phyloP scores from a whole-genome alignment of 1,140 invertebrate genomes.

The Neuroterus valhalla region DNA sequence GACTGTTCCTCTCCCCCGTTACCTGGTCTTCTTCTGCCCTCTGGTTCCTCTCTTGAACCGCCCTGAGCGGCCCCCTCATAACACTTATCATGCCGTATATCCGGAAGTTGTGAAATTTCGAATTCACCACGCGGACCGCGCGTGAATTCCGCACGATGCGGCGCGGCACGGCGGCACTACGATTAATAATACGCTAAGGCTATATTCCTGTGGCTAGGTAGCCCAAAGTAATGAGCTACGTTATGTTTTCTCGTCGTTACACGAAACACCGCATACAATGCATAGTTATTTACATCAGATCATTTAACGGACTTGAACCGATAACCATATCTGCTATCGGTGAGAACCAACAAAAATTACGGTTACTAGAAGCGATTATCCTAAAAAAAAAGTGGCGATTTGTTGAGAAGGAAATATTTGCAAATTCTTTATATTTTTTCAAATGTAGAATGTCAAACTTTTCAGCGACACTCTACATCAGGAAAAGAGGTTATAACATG shows the following conservation, averaged over 20 bases:
- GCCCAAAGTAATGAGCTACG: constrained; percentile 15
- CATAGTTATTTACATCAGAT: constrained; percentile 2
- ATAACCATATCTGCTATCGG: not conserved
- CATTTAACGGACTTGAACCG: not conserved
- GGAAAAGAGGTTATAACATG: no score
- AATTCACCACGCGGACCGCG: constrained; percentile 57
- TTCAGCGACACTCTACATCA: no score
- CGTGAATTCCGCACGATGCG: constrained; percentile 67
- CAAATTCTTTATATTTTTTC: no score
- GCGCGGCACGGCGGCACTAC: constrained; percentile 50
- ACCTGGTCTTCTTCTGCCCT: constrained; percentile 27
- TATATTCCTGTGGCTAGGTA: constrained; percentile 9
- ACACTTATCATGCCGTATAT: constrained; percentile 33
- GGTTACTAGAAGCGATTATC: not conserved
- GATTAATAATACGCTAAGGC: constrained; percentile 51
- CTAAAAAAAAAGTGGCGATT: not conserved
- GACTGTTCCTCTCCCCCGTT: no score
- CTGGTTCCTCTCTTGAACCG: not conserved
- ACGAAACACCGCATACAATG: constrained; percentile 6
- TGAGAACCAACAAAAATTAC: not conserved
- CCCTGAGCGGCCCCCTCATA: constrained; percentile 16
- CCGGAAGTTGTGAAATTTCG: constrained; percentile 64
- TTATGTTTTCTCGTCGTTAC: not conserved
- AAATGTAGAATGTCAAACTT: no score
- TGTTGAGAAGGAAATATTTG: no score